Percentiles rank a stretch among this genome's conserved stretches.
phyloP scores from a whole-genome alignment of 2,113 vertebrate species.

The Pteropus alecto region DNA sequence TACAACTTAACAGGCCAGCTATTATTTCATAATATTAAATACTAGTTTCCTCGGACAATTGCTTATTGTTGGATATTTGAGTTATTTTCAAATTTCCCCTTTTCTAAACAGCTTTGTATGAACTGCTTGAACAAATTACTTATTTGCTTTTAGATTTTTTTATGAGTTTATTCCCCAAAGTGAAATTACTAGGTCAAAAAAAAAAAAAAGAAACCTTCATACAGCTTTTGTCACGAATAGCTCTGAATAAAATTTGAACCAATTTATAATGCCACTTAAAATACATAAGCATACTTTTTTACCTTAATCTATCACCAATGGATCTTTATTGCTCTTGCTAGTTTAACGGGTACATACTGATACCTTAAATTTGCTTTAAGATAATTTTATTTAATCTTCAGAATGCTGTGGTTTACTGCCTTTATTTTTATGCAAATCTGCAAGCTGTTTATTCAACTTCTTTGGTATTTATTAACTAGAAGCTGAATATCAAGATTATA shows the following conservation, averaged over 20 bases:
- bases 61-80: background rate
- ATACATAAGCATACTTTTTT: background rate
- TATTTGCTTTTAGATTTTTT: conserved; percentile 55
- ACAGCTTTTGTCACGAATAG: conserved; percentile 24
- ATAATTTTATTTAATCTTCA: conserved; percentile 23
- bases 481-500: background rate
- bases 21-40: background rate
- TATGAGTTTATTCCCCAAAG: conserved; percentile 39
- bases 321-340: conserved; percentile 16
- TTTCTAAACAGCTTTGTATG: conserved; percentile 19
- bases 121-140: conserved; percentile 46
- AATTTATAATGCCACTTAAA: conserved; percentile 53
- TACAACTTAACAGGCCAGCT: background rate
- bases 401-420: background rate
- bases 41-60: background rate
- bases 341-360: background rate
- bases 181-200: conserved; percentile 54
- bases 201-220: background rate
- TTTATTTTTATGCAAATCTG: background rate
- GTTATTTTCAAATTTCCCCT: conserved; percentile 39
- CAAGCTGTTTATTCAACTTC: background rate
- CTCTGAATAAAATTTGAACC: conserved; percentile 12
- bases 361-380: background rate
- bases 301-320: background rate
- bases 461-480: background rate